phyloP scores from a whole-genome alignment of 2,888 invertebrate species.

The Mechanitis messenoides region DNA sequence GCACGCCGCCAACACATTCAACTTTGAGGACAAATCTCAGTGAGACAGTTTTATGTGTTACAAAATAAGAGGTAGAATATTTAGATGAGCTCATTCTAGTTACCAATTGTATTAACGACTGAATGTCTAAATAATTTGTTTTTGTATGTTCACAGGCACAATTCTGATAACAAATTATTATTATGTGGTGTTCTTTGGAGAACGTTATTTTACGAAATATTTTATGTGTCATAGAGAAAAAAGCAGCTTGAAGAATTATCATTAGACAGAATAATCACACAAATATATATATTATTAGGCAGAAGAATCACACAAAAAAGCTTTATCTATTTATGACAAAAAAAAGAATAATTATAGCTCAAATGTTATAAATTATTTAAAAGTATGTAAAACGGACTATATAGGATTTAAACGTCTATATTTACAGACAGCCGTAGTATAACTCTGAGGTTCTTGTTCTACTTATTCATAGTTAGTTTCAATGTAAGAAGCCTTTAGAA shows the following conservation, averaged over 20 bases:
- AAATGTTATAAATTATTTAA: no score
- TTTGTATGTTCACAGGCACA: not conserved
- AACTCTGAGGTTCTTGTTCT: constrained; percentile 20
- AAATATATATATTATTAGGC: no score
- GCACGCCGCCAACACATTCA: constrained; percentile 39
- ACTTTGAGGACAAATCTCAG: constrained; percentile 25
- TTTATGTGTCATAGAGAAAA: not conserved
- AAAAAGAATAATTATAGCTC: no score
- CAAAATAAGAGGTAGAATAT: constrained; percentile 16
- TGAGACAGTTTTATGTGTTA: constrained; percentile 27
- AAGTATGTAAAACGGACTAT: no score
- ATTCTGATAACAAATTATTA: not conserved
- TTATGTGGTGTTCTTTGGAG: no score
- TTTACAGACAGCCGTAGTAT: constrained; percentile 8
- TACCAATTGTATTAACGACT: not conserved
- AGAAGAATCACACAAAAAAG: no score
- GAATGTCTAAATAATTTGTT: not conserved
- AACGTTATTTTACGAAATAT: no score
- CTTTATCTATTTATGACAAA: no score
- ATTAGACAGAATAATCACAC: no score
- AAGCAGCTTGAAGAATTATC: no score
- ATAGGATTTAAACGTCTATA: no score
- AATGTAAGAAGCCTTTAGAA: constrained; percentile 48
- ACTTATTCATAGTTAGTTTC: constrained; percentile 38
- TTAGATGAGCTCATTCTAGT: constrained; percentile 6